phyloP scores from a whole-genome alignment of 35 echinoderm and acorn worm genomes.

The Hemicentrotus pulcherrimus region DNA sequence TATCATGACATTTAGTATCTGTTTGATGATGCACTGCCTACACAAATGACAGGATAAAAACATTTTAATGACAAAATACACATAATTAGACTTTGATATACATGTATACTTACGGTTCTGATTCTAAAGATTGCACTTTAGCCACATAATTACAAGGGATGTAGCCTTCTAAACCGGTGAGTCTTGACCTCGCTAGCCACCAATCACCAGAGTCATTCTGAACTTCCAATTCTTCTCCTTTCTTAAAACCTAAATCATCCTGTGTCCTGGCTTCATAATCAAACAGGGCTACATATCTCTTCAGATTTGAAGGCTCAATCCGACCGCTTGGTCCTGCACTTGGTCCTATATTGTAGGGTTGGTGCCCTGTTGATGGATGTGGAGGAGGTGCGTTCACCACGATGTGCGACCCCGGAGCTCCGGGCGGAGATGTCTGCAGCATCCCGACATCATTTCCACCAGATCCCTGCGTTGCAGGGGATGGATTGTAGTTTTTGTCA shows the following conservation, averaged over 20 bases:
- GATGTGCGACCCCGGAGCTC: not conserved
- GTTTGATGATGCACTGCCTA: too few relatives aligned
- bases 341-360: not conserved
- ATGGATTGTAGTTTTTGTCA: constrained; percentile 44
- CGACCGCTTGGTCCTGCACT: not conserved
- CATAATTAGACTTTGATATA: too few relatives aligned
- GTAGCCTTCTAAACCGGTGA: constrained; percentile 84
- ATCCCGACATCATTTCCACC: not conserved
- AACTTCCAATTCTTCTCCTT: constrained; percentile 95
- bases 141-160: constrained; percentile 99
- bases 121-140: constrained; percentile 94
- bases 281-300: constrained; percentile 97
- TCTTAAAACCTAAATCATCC: constrained; percentile 99
- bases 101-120: constrained; percentile 92
- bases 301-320: constrained; percentile 45
- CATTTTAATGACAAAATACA: too few relatives aligned
- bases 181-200: constrained; percentile 90
- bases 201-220: constrained; percentile 90
- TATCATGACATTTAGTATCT: too few relatives aligned
- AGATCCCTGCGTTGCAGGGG: not conserved
- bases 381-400: not conserved
- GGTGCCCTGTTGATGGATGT: not conserved
- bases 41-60: too few relatives aligned
- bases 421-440: not conserved
- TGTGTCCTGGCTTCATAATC: constrained; percentile 98